A percentile compares a stretch with the other conserved stretches of the same genome.
Conservation (phyloP, 2,797 vertebrate species). For the Malurus splendens region DNA sequence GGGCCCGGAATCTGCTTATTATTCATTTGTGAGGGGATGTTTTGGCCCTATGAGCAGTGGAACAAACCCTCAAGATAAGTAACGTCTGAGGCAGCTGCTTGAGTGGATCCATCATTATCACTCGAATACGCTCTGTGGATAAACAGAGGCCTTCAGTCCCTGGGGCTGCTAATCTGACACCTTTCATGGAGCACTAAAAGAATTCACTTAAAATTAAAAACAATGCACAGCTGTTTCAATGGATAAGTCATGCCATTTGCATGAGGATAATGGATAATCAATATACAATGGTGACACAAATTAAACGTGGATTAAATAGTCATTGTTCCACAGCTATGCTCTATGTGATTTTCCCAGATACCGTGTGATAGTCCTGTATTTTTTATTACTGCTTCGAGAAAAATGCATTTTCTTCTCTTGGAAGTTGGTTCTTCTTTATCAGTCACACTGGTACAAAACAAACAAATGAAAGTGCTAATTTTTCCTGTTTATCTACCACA, state of each 20-base stretch:
- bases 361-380: neutral
- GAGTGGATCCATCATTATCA: conserved; percentile 37
- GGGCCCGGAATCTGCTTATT: neutral
- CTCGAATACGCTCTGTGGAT: neutral
- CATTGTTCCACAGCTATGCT: conserved; percentile 29
- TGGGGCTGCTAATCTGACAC: conserved; percentile 52
- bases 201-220: conserved; percentile 61
- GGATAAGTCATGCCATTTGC: conserved; percentile 56
- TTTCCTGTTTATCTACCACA: neutral
- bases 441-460: neutral
- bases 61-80: conserved; percentile 29
- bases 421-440: neutral
- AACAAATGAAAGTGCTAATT: neutral
- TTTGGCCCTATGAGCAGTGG: neutral
- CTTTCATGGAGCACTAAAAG: conserved; percentile 50
- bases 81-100: conserved; percentile 19
- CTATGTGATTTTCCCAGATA: conserved; percentile 28
- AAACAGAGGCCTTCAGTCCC: conserved; percentile 45
- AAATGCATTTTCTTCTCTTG: neutral
- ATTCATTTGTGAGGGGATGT: neutral
- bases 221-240: conserved; percentile 53
- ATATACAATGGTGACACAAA: conserved; percentile 52
- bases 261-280: conserved; percentile 57
- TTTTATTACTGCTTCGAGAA: neutral
- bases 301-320: conserved; percentile 52